Evolutionary conservation across 2,797 vertebrate genomes (phyloP).

Genomic region (Schizothorax lantsangensis): DNA sequence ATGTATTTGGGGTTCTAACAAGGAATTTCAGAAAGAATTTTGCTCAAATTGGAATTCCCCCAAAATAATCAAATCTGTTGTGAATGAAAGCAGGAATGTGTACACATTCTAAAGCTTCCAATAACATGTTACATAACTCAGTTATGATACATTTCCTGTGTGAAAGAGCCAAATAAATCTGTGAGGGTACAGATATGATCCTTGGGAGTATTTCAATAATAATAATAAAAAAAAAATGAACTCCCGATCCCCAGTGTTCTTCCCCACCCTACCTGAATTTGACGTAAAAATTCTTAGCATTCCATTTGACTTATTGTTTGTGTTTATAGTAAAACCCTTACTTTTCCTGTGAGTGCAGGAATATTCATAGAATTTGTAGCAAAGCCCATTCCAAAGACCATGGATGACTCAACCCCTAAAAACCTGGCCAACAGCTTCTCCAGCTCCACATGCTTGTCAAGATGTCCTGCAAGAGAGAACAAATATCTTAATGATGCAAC

Average conservation of each 20-base stretch:
- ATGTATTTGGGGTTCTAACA: neutral
- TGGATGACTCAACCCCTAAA: slow-evolving; percentile 92
- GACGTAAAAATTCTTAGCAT: neutral
- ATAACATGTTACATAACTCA: neutral
- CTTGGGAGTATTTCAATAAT: neutral
- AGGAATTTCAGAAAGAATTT: neutral
- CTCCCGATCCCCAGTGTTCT: neutral
- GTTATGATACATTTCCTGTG: neutral
- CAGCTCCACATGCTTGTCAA: slow-evolving; percentile 93
- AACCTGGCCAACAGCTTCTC: slow-evolving; percentile 90
- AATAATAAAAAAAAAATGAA: neutral
- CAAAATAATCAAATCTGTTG: neutral
- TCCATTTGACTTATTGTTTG: neutral
- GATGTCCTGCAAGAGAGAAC: slow-evolving; percentile 80
- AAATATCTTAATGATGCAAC: neutral
- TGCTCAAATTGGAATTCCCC: neutral
- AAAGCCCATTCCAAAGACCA: slow-evolving; percentile 97
- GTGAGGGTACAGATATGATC: neutral
- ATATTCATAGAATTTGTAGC: slow-evolving; percentile 99
- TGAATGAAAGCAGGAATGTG: neutral
- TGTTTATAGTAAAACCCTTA: slow-evolving; percentile 63
- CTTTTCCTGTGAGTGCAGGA: slow-evolving; percentile 93
- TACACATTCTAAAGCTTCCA: neutral
- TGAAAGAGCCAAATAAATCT: neutral
- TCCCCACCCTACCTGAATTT: slow-evolving; percentile 1